Base-by-base conservation (phyloP, 2,888 invertebrate species). In the Pachydiplax longipennis region DNA sequence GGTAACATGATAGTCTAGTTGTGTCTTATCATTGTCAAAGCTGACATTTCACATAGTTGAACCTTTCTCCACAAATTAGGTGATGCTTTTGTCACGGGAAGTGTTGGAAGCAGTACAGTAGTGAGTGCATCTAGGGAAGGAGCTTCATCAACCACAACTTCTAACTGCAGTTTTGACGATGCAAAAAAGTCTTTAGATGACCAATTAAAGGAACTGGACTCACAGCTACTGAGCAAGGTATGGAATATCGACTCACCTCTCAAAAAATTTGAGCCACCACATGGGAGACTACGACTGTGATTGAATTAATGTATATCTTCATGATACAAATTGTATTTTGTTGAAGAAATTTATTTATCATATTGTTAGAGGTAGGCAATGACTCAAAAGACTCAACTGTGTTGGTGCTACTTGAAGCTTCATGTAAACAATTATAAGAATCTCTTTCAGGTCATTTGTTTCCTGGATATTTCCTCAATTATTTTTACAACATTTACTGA, bases 171-270 rank as follows among this genome's bases (percentile, higher is more conserved):
- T 92, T 97, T 96, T 94, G 97, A 97, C 94, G 96, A 96, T 93
- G 96, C 96, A 18, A 96, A 96, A 91, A 96, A 97, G 92, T 96
- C 97, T 65, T 95, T 97, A 92, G 97, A 97, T 94, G 96, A 96
- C 94, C 97, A 97, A 94, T 95, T 97, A 92, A 97, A 97, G 93
- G 97, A 97, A 94, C 95, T 97, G 92, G 97, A 97, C 94, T 97
- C 97, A 92, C 97, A 97, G 92, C 95, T 97, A 93, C 96, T 91
- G 96, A 96, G 94, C 96, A 97, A 93, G 96, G 96, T 94, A 96
- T 90, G 80, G n/a, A n/a, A 58, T 87, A 31, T 31, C 22, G 31
- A 73, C 31, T 25, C 8, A 53, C 53, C 18, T 18, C 15, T 53
- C 18, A 18, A 53, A 53, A 53, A 15, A 13, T 73, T 6, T 73